Conservation (phyloP, 1,140 invertebrate genomes). For the Drosophila kanapiae region DNA sequence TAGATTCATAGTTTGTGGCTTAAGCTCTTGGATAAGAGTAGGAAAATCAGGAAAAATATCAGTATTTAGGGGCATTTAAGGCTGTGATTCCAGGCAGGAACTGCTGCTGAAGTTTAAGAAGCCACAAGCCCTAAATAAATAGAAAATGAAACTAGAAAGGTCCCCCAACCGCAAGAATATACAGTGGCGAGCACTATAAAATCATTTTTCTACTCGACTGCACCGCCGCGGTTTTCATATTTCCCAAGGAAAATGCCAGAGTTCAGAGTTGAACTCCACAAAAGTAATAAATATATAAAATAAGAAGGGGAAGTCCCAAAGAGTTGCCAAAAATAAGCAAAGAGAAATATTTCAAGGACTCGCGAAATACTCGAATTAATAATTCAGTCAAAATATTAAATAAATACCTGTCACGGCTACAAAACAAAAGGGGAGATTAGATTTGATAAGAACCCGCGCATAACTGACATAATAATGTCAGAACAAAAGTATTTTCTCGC, state of each 20-base stretch:
- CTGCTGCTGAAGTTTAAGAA: not conserved
- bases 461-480: conserved; percentile 65
- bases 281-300: conserved; percentile 32
- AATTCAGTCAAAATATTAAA: conserved; percentile 15
- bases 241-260: conserved; percentile 18
- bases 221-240: conserved; percentile 11
- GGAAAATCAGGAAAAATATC: not conserved
- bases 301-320: not conserved
- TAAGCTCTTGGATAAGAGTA: not conserved
- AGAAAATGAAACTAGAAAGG: conserved; percentile 1
- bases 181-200: conserved; percentile 8
- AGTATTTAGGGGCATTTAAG: not conserved
- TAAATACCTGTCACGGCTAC: conserved; percentile 6
- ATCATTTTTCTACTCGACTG: conserved; percentile 33
- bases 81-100: not conserved
- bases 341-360: not conserved
- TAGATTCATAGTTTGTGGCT: conserved; percentile 16
- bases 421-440: conserved; percentile 23
- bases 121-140: not conserved
- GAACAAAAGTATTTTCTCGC: conserved; percentile 35
- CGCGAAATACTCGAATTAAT: conserved; percentile 6
- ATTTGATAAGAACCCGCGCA: conserved; percentile 17
- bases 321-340: conserved; percentile 15
- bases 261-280: not conserved
- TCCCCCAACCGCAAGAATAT: conserved; percentile 13